Evolutionary conservation across 1,140 invertebrate species (phyloP).

Genomic region (Hylaeus anthracinus): DNA sequence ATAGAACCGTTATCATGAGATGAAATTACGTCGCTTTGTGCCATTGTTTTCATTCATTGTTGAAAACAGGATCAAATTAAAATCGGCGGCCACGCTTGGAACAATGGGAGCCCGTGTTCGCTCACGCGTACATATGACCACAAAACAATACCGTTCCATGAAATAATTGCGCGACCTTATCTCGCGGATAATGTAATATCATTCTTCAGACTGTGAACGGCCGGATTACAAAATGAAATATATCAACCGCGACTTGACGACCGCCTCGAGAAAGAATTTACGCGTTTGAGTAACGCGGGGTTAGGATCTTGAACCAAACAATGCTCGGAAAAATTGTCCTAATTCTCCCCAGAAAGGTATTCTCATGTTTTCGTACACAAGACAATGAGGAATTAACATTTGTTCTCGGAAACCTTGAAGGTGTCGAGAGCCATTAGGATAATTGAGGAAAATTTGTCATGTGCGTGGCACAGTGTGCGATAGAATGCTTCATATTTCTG

Average conservation of each 20-base stretch:
- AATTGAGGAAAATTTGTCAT: too few relatives aligned
- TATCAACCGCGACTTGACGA: neutral
- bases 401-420: too few relatives aligned
- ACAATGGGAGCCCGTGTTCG: conserved; percentile 36
- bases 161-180: conserved; percentile 46
- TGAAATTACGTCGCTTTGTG: conserved; percentile 53
- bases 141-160: conserved; percentile 19
- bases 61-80: conserved; percentile 61
- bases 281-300: neutral
- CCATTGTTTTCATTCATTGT: conserved; percentile 44
- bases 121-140: conserved; percentile 18
- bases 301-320: neutral
- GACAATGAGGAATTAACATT: too few relatives aligned
- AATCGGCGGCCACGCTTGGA: conserved; percentile 35
- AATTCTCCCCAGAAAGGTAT: neutral
- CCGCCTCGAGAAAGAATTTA: neutral
- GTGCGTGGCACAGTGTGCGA: too few relatives aligned
- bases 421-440: too few relatives aligned
- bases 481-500: too few relatives aligned
- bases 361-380: too few relatives aligned
- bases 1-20: conserved; percentile 55
- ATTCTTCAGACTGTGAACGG: neutral
- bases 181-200: conserved; percentile 9
- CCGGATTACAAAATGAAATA: neutral
- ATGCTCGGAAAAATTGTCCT: conserved; percentile 7